Conservation (phyloP, 2,888 invertebrate species). For the Hanleya hanleyi region DNA sequence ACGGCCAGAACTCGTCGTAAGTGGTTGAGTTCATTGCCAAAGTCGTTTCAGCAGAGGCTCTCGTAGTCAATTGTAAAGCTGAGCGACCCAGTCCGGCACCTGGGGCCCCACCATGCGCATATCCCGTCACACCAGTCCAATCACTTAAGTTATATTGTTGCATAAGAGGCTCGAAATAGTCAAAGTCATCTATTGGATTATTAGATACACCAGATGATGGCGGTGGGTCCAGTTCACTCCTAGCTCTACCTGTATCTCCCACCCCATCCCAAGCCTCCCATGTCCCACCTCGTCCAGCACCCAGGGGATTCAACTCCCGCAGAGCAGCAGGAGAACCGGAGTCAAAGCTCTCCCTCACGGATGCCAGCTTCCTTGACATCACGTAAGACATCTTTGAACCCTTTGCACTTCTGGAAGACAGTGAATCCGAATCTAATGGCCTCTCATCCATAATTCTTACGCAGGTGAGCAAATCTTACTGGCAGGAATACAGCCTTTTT, state of each 20-base stretch:
- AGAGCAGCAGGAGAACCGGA: neutral
- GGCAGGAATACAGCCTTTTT: neutral
- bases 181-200: neutral
- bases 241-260: neutral
- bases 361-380: neutral
- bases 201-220: neutral
- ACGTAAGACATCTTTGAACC: neutral
- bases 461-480: neutral
- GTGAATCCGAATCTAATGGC: neutral
- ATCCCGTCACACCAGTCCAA: neutral
- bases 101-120: neutral
- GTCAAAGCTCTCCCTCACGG: neutral
- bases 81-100: neutral
- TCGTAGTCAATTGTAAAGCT: neutral
- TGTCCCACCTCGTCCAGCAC: neutral
- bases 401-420: neutral
- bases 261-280: neutral
- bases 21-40: neutral
- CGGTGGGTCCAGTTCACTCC: neutral
- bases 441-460: neutral
- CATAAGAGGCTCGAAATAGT: conserved; percentile 6
- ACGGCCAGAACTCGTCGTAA: conserved; percentile 1
- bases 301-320: neutral
- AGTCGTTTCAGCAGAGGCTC: neutral
- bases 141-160: conserved; percentile 5